Base-by-base conservation (phyloP, 2,797 vertebrate species). In the Adelosebastes latens region DNA sequence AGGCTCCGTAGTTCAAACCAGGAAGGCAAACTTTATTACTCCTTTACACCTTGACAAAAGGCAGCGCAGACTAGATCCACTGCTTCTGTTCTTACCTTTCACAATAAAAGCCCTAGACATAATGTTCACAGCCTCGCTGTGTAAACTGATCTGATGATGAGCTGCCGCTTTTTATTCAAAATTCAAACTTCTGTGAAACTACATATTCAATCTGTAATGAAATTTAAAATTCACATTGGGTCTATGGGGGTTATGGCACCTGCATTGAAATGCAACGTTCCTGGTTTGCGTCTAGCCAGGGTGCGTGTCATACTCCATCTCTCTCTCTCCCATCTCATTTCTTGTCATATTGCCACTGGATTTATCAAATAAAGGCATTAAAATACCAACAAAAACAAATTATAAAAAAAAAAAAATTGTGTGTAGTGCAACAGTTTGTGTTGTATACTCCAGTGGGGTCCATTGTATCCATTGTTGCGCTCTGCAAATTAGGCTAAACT, bases 1-100 rank as follows among this genome's bases (percentile, higher is more conserved):
- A 46, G 42, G 16, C 42, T 46, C 42, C 16, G 0, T 18, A 46
- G 42, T 46, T 46, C 0, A 0, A 18, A 46, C 42, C 16, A 46
- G 0, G 14, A 46, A 46, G 42, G 14, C 42, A 16, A 46, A 46
- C 42, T 18, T 18, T 18, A 46, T 46, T 46, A 0, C 42, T 46
- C 6, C 42, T 46, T 46, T 46, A 46, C 42, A 18, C 42, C 16
- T 46, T 16, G 0, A 46, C 42, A 46, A 18, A 46, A 42, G 39
- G 39, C 39, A 42, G 14, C 27, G 27, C 39, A 42, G 39, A 42
- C 39, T 16, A 42, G 42, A 46, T 16, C 42, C 42, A 46, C 42
- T 46, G 42, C 42, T 46, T 46, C 16, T 18, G 42, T 46, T 18
- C 16, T 46, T 18, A 46, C 39, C 39, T 42, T 42, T 42, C 39